Evolutionary conservation across 2,888 invertebrate species (phyloP).

Genomic region (Ernsta delagoae): DNA sequence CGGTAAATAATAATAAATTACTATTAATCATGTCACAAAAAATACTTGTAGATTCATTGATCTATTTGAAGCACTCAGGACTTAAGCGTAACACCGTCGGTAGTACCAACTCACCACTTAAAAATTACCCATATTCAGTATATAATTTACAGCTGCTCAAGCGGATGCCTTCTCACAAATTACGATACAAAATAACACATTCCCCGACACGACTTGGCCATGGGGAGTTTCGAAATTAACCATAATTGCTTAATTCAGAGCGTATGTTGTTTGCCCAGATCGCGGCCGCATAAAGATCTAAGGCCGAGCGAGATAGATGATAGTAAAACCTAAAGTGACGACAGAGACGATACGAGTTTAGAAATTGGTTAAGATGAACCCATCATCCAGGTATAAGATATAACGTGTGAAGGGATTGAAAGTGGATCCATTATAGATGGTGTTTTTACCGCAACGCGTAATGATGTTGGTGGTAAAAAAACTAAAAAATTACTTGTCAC

Average conservation of each 20-base stretch:
- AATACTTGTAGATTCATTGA: not conserved
- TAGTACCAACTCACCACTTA: constrained; percentile 63
- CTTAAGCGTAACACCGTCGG: constrained; percentile 50
- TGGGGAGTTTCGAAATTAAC: constrained; percentile 82
- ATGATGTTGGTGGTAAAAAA: constrained; percentile 52
- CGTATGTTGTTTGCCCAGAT: constrained; percentile 70
- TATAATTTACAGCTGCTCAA: constrained; percentile 83
- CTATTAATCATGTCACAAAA: not conserved
- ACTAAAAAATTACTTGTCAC: constrained; percentile 53
- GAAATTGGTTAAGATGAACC: constrained; percentile 52
- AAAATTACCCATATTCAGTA: constrained; percentile 63
- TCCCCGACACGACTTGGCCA: constrained; percentile 72
- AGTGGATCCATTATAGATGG: constrained; percentile 67
- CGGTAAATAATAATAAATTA: no score
- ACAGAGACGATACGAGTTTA: constrained; percentile 53
- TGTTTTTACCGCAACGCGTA: constrained; percentile 64
- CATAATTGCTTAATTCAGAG: constrained; percentile 84
- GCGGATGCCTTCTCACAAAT: constrained; percentile 83
- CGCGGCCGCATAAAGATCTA: constrained; percentile 61
- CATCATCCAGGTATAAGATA: constrained; percentile 74
- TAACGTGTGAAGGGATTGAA: constrained; percentile 76
- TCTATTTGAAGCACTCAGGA: constrained; percentile 32
- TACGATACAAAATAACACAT: constrained; percentile 84
- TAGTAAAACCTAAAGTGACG: constrained; percentile 44
- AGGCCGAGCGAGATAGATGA: constrained; percentile 51